phyloP scores from a whole-genome alignment of 1,140 invertebrate species.

The Drosophila ananassae region DNA sequence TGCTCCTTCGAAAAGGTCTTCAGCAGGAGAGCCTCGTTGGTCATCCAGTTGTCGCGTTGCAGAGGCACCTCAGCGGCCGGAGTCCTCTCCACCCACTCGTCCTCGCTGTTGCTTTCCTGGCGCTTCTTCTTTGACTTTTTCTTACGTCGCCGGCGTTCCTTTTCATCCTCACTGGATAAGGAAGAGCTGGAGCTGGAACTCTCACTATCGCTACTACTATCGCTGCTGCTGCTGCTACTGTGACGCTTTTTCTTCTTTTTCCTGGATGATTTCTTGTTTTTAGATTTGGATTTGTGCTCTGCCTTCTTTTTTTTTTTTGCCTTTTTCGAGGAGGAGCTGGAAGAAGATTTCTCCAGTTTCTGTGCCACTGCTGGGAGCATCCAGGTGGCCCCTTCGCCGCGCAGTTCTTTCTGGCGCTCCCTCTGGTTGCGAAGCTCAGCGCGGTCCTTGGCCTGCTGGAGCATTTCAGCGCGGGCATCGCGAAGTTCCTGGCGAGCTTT shows the following conservation, averaged over 20 bases:
- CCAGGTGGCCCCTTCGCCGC: slow-evolving; percentile 83
- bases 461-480: slow-evolving; percentile 72
- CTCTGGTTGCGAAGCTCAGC: slow-evolving; percentile 62
- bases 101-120: slow-evolving; percentile 57
- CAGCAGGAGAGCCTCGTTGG: slow-evolving; percentile 84
- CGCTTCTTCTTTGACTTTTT: slow-evolving; percentile 44
- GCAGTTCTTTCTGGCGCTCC: slow-evolving; percentile 67
- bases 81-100: slow-evolving; percentile 65
- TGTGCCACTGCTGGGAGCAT: slow-evolving; percentile 83
- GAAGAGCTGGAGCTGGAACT: slow-evolving; percentile 17
- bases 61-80: slow-evolving; percentile 13
- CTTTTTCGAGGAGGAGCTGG: slow-evolving; percentile 39
- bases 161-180: slow-evolving; percentile 40
- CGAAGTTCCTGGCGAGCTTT: slow-evolving; percentile 76
- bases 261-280: slow-evolving; percentile 46
- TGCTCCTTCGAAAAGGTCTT: slow-evolving; percentile 84
- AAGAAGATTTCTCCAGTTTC: slow-evolving; percentile 58
- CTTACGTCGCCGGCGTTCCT: slow-evolving; percentile 49
- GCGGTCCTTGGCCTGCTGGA: slow-evolving; percentile 76
- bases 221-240: slow-evolving; percentile 39
- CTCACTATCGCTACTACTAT: slow-evolving; percentile 27
- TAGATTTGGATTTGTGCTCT: slow-evolving; percentile 29
- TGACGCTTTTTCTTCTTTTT: slow-evolving; percentile 51
- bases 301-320: slow-evolving; percentile 72
- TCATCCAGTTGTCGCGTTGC: slow-evolving; percentile 86